Conservation (phyloP, 2,113 vertebrate genomes). For the Strigops habroptila region DNA sequence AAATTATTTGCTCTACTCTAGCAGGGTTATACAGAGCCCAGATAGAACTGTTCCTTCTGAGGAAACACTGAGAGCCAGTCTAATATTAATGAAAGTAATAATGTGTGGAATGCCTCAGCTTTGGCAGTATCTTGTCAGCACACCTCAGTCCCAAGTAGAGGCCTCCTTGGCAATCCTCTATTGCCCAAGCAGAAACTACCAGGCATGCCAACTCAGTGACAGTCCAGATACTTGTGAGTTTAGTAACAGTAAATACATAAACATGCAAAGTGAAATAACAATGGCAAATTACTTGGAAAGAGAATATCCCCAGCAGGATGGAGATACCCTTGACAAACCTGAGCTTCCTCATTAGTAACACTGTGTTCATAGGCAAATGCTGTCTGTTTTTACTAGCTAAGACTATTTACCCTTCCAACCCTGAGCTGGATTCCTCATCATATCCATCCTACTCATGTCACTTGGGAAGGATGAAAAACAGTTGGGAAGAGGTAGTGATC, state of each 20-base stretch:
- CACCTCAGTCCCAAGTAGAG: background rate
- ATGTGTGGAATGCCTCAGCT: background rate
- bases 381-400: background rate
- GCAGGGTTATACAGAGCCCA: background rate
- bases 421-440: background rate
- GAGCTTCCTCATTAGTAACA: background rate
- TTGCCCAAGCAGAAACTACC: constrained; percentile 37
- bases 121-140: background rate
- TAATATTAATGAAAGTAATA: background rate
- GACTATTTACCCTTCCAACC: background rate
- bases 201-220: background rate
- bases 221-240: background rate
- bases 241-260: background rate
- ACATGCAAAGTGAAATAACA: background rate
- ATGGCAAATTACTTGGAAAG: background rate
- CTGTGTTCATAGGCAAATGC: background rate
- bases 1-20: constrained; percentile 32
- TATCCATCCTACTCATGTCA: background rate
- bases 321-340: background rate
- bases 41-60: background rate
- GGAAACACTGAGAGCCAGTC: background rate
- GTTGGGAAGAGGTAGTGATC: background rate
- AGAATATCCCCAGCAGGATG: background rate
- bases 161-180: background rate
- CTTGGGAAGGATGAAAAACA: background rate